Base-by-base conservation (phyloP, 2,113 vertebrate species). In the Sialia sialis region DNA sequence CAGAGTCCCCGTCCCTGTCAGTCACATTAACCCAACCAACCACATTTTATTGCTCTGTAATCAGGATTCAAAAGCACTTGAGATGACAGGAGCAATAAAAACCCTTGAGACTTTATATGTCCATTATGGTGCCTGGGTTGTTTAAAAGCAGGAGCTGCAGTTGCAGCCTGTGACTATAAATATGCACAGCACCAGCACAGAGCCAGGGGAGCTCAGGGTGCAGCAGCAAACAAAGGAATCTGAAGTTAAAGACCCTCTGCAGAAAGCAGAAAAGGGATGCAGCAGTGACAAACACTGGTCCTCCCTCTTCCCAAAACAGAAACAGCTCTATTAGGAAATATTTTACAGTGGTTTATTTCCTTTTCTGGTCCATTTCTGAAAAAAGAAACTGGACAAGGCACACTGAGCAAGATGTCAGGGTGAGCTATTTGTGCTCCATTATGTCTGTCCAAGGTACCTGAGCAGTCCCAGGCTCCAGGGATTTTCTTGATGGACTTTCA, bases 61-160 rank as follows among this genome's bases (percentile, higher is more conserved):
- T 81, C 77, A 70, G n/a, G 41, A 92, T 52, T 79, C 89, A 84
- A 89, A 79, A 80, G 87, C 56, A 87, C 82, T 95, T 76, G 58
- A 77, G 88, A 70, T 29, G 66, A 90, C 51, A 79, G 76, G 6
- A 84, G 80, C 34, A 86, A 36, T 60, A 94, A 94, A 81, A 84
- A 58, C 30, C 58, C 70, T n/a, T 44, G 78, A 75, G 87, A 87
- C 19, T 89, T 78, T 15, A 25, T 18, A 54, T 63, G 63, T 38
- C 73, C 64, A n/a, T 90, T 86, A 81, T 9, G 30, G 56, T 44
- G 30, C 32, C 51, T 4, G 25, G 6, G 19, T 44, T 86, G 60
- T 92, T 92, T 89, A 88, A 78, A 39, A 74, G 5, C 29, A 43
- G 34, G 63, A 69, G 79, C 63, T 77, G 63, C 16, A 72, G 27